A percentile compares a stretch with the other conserved stretches of the same genome.
Evolutionary conservation across 1,140 invertebrate species (phyloP).

Genomic region (Drosophila nigromelanica): DNA sequence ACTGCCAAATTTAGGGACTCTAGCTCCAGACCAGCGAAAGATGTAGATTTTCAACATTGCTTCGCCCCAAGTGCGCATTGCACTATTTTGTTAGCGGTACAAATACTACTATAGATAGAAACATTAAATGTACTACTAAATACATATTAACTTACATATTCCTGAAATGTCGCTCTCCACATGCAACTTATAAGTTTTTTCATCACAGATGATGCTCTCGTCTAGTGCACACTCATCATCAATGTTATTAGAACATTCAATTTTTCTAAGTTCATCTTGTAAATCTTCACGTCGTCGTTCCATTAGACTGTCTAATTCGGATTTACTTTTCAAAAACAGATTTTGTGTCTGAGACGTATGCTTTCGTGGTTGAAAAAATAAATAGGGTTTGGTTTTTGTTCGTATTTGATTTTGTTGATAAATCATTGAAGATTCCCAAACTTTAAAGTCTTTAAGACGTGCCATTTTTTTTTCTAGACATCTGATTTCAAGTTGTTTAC

Average conservation of each 20-base stretch:
- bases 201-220: constrained; percentile 36
- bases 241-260: constrained; percentile 54
- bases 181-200: constrained; percentile 23
- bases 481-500: constrained; percentile 94
- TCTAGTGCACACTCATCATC: constrained; percentile 56
- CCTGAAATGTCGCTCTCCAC: constrained; percentile 3
- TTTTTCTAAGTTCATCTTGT: constrained; percentile 54
- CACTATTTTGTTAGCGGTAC: not conserved
- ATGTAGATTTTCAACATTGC: too few species aligned
- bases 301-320: constrained; percentile 51
- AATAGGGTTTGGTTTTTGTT: constrained; percentile 92
- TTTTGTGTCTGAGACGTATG: constrained; percentile 53
- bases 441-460: constrained; percentile 93
- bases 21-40: too few species aligned
- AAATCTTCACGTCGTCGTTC: constrained; percentile 52
- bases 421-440: constrained; percentile 93
- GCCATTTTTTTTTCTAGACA: constrained; percentile 96
- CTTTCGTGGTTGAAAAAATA: constrained; percentile 92
- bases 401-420: constrained; percentile 93
- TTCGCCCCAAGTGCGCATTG: too few species aligned
- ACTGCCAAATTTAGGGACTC: too few species aligned
- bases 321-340: constrained; percentile 51
- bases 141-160: constrained; percentile 13
- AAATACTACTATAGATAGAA: not conserved
- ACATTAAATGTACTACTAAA: not conserved